A percentile compares a stretch with the other conserved stretches of the same genome.
These are phyloP conservation scores for Ornithoptera priamus DNA, from an alignment of 2,888 invertebrate species.

Conservation along the genomic window DNA sequence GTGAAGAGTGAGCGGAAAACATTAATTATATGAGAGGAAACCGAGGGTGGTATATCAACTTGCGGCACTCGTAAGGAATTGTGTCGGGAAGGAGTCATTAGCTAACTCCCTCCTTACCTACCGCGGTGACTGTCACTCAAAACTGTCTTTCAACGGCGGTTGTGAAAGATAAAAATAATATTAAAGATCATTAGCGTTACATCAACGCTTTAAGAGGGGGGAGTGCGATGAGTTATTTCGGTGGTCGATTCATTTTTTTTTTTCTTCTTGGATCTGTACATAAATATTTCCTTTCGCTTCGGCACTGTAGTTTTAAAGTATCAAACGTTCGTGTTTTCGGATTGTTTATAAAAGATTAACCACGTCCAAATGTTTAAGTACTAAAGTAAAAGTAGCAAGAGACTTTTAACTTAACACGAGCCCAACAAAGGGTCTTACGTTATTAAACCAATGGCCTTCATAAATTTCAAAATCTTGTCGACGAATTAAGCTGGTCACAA, in stretches of 20 bases:
- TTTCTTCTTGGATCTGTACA: background rate
- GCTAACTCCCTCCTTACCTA: slow-evolving; percentile 69
- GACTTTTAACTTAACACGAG: background rate
- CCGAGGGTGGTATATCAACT: slow-evolving; percentile 44
- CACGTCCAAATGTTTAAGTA: background rate
- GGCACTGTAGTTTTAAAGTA: background rate
- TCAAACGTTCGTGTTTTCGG: background rate
- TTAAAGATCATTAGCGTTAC: slow-evolving; percentile 68
- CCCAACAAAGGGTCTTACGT: background rate
- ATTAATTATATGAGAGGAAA: slow-evolving; percentile 67
- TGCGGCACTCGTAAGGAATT: slow-evolving; percentile 42
- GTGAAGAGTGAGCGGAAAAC: slow-evolving; percentile 63
- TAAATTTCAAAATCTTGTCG: slow-evolving; percentile 38
- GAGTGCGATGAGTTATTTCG: slow-evolving; percentile 29
- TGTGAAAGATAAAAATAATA: slow-evolving; percentile 71
- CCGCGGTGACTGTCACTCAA: slow-evolving; percentile 72
- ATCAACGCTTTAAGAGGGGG: slow-evolving; percentile 28
- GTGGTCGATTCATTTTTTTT: slow-evolving; percentile 10
- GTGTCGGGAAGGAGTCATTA: slow-evolving; percentile 69
- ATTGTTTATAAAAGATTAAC: background rate
- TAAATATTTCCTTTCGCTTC: background rate
- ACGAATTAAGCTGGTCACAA: slow-evolving; percentile 48
- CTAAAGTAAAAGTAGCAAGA: background rate
- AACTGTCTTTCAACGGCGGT: slow-evolving; percentile 61
- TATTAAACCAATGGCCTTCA: slow-evolving; percentile 40